These are phyloP conservation scores for Zygothrica quintamaculata DNA, from an alignment of 2,888 invertebrate genomes.

Conservation along the genomic window DNA sequence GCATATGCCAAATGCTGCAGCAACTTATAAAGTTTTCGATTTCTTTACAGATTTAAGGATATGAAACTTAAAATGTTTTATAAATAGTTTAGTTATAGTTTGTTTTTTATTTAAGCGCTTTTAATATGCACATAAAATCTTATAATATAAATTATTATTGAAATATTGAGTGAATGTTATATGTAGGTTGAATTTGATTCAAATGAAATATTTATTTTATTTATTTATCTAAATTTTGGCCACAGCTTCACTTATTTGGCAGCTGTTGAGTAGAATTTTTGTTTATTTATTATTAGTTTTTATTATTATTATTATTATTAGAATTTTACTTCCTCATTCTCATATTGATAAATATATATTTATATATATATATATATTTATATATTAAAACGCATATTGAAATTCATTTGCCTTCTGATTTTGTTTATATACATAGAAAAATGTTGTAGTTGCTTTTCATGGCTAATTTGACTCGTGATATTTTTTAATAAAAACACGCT, in stretches of 20 bases:
- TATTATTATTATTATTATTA: conserved; percentile 7
- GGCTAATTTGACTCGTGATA: conserved; percentile 51
- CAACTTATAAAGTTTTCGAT: conserved; percentile 22
- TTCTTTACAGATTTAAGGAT: conserved; percentile 13
- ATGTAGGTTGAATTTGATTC: neutral
- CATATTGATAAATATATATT: neutral
- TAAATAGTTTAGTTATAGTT: conserved; percentile 2
- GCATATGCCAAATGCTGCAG: conserved; percentile 71
- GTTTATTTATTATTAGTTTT: conserved; percentile 3
- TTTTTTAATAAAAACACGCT: conserved; percentile 44
- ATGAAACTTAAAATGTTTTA: conserved; percentile 28
- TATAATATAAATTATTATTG: no score
- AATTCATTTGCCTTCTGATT: conserved; percentile 2
- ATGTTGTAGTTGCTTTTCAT: conserved; percentile 28
- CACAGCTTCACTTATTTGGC: neutral
- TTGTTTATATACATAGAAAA: conserved; percentile 16
- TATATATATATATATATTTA: neutral
- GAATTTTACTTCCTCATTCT: conserved; percentile 7
- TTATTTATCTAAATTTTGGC: neutral
- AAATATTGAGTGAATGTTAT: neutral
- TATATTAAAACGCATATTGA: neutral
- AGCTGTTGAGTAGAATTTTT: neutral
- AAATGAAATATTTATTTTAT: neutral
- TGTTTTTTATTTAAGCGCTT: conserved; percentile 9
- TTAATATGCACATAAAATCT: neutral